Evolutionary conservation across 2,113 vertebrate species (phyloP), one percentile per base, ranked within the genome.

Genomic region (Tyto alba): DNA sequence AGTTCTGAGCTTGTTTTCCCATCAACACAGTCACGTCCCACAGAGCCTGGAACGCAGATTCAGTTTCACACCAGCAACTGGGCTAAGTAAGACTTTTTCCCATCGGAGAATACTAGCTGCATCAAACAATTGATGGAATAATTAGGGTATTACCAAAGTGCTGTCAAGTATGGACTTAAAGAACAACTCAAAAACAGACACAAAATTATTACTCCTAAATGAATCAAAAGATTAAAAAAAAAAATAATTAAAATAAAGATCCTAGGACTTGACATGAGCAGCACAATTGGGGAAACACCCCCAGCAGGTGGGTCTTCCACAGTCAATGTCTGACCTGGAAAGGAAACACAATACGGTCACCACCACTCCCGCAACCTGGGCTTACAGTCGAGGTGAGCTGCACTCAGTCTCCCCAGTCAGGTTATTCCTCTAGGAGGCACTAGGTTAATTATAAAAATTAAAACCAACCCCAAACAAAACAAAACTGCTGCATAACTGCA

Each of bases 61-160:
- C 76, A 64, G 40, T 81, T 90, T 94, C 95, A 95, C 92, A 95
- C 89, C 89, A 94, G 73, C 85, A 83, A 72, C 47, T 85, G 89
- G 96, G 83, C 91, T 89, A 71, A 72, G 66, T 89, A 94, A 93
- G 94, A 95, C 68, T 71, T 93, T 92, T 97, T 97, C 96, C 96
- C 96, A 96, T 96, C 40, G 1, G 97, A 97, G 97, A 97, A 97
- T 97, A 97, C 95, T 23, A 95, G 40, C 93, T 94, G 94, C 97
- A 97, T 96, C 97, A 96, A 97, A 97, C 88, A 97, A 96, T 93
- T 96, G 96, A 96, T 97, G 96, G 93, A 88, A 95, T 95, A 97
- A 96, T 89, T 74, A 60, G 86, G 74, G 77, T 83, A 90, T 92
- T 90, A 96, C 88, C 92, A 92, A 96, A 96, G 88, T 92, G 91